A percentile compares a stretch with the other conserved stretches of the same genome.
Conservation (phyloP, 2,797 vertebrate species). For the Hyperoplus immaculatus region DNA sequence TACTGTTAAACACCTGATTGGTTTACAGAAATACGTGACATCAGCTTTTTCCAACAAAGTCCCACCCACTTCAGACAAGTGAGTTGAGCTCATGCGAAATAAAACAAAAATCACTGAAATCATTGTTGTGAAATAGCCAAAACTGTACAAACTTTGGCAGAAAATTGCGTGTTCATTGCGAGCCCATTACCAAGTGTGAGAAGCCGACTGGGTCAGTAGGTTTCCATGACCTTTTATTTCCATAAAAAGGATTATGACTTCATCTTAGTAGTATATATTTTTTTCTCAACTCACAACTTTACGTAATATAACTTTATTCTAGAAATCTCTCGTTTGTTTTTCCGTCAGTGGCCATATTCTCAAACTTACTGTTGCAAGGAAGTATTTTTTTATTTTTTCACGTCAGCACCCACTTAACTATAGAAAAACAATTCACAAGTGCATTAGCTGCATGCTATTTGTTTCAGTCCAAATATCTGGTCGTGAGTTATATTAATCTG, state of each 20-base stretch:
- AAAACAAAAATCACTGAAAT: conserved; percentile 12
- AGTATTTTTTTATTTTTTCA: not conserved
- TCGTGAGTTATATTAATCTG: not conserved
- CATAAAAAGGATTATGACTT: not conserved
- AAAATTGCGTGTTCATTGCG: not conserved
- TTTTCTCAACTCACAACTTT: not conserved
- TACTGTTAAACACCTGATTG: conserved; percentile 2
- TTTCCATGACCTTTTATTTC: conserved; percentile 2
- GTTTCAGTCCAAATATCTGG: not conserved
- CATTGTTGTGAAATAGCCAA: not conserved
- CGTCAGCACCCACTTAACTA: not conserved
- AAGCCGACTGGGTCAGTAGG: not conserved
- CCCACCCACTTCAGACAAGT: conserved; percentile 7
- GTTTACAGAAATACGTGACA: conserved; percentile 4
- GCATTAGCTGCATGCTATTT: not conserved
- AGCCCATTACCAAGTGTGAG: not conserved
- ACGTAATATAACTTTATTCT: not conserved
- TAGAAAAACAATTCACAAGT: not conserved
- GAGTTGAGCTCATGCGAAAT: conserved; percentile 7
- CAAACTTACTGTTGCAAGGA: not conserved
- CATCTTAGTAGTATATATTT: not conserved
- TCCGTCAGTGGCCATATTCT: not conserved
- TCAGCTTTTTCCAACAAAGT: not conserved
- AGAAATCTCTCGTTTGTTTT: not conserved
- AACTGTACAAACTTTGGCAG: conserved; percentile 4